A percentile compares a stretch with the other conserved stretches of the same genome.
Evolutionary conservation across 1,140 invertebrate species (phyloP).

Genomic region (Bicyclus anynana): DNA sequence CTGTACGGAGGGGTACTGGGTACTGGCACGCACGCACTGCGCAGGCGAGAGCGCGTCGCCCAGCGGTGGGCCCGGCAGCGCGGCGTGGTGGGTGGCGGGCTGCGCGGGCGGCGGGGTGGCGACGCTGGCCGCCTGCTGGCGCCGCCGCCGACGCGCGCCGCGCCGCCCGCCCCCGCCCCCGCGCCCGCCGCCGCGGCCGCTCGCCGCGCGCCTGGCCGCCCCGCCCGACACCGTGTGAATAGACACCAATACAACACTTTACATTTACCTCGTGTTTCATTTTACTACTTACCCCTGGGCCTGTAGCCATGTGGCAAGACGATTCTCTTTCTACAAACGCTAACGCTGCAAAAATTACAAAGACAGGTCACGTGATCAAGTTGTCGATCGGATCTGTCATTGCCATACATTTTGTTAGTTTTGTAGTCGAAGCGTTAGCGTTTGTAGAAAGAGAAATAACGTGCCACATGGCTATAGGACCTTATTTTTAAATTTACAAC

Average conservation of each 20-base stretch:
- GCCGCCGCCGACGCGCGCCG: conserved; percentile 31
- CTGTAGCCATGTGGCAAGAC: no score
- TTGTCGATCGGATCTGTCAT: no score
- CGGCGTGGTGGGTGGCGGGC: conserved; percentile 41
- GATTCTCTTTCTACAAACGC: no score
- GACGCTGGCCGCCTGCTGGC: conserved; percentile 38
- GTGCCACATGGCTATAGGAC: no score
- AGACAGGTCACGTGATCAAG: no score
- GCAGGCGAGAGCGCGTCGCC: conserved; percentile 31
- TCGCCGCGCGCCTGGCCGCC: conserved; percentile 41
- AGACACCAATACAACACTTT: conserved; percentile 41
- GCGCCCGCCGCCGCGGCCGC: conserved; percentile 38
- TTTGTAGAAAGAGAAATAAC: no score
- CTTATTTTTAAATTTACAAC: no score
- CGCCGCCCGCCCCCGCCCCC: conserved; percentile 47
- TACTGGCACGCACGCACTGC: conserved; percentile 7
- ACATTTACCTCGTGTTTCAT: conserved; percentile 42
- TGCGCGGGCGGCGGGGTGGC: conserved; percentile 47
- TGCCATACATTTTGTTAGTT: no score
- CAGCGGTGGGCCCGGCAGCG: conserved; percentile 25
- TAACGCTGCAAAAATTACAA: no score
- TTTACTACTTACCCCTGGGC: conserved; percentile 82
- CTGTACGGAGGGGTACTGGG: conserved; percentile 5
- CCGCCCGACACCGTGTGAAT: conserved; percentile 56
- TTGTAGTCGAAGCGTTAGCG: no score